phyloP scores from a whole-genome alignment of 2,888 invertebrate genomes.

The Fissipunctia ypsillon region DNA sequence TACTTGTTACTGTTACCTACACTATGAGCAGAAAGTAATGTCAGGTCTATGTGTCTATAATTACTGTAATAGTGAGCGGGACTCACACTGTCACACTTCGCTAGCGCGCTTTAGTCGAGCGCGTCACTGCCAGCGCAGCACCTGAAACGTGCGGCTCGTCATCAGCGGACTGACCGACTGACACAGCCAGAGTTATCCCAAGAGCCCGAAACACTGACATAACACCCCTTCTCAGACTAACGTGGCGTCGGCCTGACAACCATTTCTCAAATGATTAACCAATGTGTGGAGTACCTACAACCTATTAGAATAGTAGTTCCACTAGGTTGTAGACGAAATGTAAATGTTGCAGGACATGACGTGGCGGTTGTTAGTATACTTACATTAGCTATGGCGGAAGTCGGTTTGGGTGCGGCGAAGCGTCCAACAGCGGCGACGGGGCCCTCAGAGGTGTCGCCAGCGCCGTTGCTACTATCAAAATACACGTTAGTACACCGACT shows the following conservation, averaged over 20 bases:
- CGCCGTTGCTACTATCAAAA: constrained; percentile 60
- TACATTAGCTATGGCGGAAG: constrained; percentile 77
- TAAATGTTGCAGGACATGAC: too few species aligned
- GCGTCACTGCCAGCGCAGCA: constrained; percentile 43
- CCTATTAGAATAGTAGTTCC: not conserved
- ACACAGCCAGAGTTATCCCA: too few species aligned
- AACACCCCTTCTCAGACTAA: not conserved
- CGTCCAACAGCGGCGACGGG: constrained; percentile 73
- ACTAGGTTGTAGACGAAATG: too few species aligned
- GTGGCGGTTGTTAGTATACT: constrained; percentile 48
- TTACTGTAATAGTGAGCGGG: not conserved
- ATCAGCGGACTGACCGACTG: not conserved
- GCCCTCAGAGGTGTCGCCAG: constrained; percentile 63
- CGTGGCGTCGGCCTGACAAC: too few species aligned
- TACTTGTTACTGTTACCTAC: not conserved
- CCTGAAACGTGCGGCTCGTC: constrained; percentile 31
- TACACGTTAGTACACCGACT: constrained; percentile 17
- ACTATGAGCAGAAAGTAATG: not conserved
- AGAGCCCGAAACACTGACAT: not conserved
- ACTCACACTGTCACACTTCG: constrained; percentile 10
- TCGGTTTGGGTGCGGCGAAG: constrained; percentile 78
- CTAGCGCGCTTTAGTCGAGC: not conserved
- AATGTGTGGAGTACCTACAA: not conserved
- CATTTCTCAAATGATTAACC: not conserved
- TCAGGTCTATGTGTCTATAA: not conserved